Percentiles rank a stretch among this genome's conserved stretches.
phyloP scores from a whole-genome alignment of 2,113 vertebrate species.

The Capricornis sumatraensis region DNA sequence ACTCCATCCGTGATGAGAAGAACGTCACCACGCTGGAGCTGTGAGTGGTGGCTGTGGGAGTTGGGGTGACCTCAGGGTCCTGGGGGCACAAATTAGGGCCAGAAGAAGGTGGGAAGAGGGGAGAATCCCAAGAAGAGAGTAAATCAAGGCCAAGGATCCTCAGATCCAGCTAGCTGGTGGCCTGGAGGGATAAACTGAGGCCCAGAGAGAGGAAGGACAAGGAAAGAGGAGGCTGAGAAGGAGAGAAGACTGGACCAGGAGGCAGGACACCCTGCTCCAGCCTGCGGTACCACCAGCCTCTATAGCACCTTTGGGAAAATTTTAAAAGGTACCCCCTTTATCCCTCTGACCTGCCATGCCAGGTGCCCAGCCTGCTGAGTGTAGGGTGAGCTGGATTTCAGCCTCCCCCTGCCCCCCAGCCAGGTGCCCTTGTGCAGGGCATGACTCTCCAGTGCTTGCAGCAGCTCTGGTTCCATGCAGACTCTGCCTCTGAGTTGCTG shows the following conservation, averaged over 20 bases:
- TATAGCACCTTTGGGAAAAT: neutral
- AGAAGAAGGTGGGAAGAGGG: neutral
- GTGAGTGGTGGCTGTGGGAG: slow-evolving; percentile 50
- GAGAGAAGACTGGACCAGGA: neutral
- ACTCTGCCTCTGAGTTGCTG: neutral
- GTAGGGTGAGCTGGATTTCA: neutral
- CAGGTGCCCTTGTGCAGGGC: neutral
- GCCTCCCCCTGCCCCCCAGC: neutral
- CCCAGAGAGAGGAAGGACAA: neutral
- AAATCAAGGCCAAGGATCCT: neutral
- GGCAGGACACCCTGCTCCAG: neutral
- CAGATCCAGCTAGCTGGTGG: neutral
- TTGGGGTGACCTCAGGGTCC: neutral
- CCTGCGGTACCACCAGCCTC: too few relatives aligned
- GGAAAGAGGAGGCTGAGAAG: neutral
- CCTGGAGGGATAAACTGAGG: neutral
- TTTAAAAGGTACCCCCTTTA: neutral
- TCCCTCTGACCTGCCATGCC: neutral
- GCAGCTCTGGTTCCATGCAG: neutral
- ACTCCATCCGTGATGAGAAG: neutral
- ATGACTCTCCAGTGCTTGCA: neutral
- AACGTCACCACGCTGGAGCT: slow-evolving; percentile 52
- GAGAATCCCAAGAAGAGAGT: neutral
- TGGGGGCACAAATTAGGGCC: neutral
- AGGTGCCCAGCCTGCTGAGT: neutral